phyloP scores from a whole-genome alignment of 2,797 vertebrate genomes.

The Petrocephalus sullivani region DNA sequence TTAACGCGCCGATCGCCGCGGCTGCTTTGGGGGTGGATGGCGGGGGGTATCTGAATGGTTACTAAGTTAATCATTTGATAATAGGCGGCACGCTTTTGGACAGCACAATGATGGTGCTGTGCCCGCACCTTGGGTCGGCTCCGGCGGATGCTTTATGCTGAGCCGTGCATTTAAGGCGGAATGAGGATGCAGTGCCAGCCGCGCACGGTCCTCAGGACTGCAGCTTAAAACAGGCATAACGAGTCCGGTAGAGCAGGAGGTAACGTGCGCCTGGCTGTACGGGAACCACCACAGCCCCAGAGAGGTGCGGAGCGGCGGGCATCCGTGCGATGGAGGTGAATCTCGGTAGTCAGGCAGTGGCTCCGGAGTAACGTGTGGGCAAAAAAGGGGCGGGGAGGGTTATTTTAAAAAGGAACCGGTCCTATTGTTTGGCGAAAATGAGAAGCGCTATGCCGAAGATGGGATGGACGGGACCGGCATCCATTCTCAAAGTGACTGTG shows the following conservation, averaged over 20 bases:
- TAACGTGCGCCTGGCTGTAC: too few species aligned
- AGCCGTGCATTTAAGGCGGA: neutral
- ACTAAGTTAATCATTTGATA: neutral
- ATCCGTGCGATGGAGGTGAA: neutral
- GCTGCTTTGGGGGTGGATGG: neutral
- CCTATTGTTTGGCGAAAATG: neutral
- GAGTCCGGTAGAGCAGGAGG: too few species aligned
- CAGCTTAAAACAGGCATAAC: neutral
- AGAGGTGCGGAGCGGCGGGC: neutral
- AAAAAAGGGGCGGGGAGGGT: neutral
- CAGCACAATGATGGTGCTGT: neutral
- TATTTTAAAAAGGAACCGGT: neutral
- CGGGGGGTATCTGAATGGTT: neutral
- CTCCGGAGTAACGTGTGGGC: neutral
- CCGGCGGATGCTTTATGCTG: neutral
- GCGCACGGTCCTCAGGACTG: neutral
- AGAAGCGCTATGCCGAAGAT: neutral
- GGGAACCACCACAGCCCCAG: too few species aligned
- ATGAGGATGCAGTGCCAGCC: neutral
- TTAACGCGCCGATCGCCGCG: neutral
- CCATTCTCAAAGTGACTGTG: neutral
- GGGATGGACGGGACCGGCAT: neutral
- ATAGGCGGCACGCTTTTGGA: neutral
- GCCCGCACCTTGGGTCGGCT: neutral
- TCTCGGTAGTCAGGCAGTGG: neutral